Percentiles rank a stretch among this genome's conserved stretches.
Conservation (phyloP, 1,140 invertebrate species). For the Limonius californicus region DNA sequence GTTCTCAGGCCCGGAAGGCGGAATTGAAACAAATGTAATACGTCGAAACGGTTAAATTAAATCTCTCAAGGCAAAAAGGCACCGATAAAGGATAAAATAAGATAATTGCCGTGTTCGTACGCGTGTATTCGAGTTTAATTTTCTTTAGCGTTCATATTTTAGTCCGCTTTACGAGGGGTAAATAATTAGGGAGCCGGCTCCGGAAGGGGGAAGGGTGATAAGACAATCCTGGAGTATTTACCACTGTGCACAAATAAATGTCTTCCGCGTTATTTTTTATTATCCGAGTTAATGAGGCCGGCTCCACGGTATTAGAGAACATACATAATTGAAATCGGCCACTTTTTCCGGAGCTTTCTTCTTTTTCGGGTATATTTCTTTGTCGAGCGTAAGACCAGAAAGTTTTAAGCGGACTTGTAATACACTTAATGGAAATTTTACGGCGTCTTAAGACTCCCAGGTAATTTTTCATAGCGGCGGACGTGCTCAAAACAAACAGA, state of each 20-base stretch:
- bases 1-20: slow-evolving; percentile 3
- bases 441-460: not conserved
- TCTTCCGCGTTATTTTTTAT: not conserved
- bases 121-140: not conserved
- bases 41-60: slow-evolving; percentile 6
- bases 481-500: slow-evolving; percentile 1
- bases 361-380: not conserved
- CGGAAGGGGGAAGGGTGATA: not conserved
- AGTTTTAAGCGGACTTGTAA: slow-evolving; percentile 3
- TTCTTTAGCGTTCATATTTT: not conserved
- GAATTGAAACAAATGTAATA: slow-evolving; percentile 2
- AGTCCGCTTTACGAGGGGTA: not conserved
- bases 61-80: slow-evolving; percentile 1
- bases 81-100: slow-evolving; percentile 5
- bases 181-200: not conserved
- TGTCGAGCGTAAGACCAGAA: not conserved
- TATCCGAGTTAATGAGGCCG: not conserved
- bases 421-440: slow-evolving; percentile 6
- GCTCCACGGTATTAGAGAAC: not conserved
- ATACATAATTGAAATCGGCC: slow-evolving; percentile 4
- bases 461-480: slow-evolving; percentile 10
- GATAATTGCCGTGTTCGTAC: slow-evolving; percentile 6
- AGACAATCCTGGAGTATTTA: slow-evolving; percentile 1
- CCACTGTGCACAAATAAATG: not conserved
- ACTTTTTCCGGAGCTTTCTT: not conserved